Base-by-base conservation (phyloP, 2,113 vertebrate genomes). In the Nerophis lumbriciformis region DNA sequence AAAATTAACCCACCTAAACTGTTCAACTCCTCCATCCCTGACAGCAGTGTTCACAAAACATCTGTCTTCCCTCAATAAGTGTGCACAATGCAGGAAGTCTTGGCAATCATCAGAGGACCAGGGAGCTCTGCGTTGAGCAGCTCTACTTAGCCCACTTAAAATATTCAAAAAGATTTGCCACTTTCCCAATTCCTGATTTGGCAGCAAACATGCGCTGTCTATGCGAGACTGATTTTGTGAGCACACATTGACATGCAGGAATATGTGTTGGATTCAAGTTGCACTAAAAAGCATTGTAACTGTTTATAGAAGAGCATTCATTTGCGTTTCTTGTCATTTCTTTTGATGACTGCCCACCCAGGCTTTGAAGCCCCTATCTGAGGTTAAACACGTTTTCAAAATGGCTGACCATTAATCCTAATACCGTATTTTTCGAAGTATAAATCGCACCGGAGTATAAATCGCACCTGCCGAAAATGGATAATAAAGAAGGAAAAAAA, bases 101-200 rank as follows among this genome's bases (percentile, higher is more conserved):
- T 53, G 28, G 21, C 12, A 53, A 53, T 53, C 35, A 5, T 38
- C 53, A 54, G 35, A 14, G 13, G 51, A 28, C 51, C 16, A 12
- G 5, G 5, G 13, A 53, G 28, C 35, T 36, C 35, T 4, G 66
- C 35, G n/a, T 68, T 70, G 66, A 80, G 56, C 9, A 14, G 70
- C 69, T 71, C 65, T 59, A 65, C 76, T 76, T 73, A 68, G 58
- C 66, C 36, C 67, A 77, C 73, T 80, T 76, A 62, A 75, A 78
- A 75, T 79, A 68, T 82, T 80, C 76, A 19, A 59, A 28, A 70
- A 80, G 66, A 78, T 68, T 81, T 81, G 73, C 78, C 61, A 42
- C 65, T 81, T 78, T 75, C 72, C 72, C 82, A 78, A 50, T 65
- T 78, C 52, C 63, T 37, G 16, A 71, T 62, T 68, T 81, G 74